Evolutionary conservation across 2,113 vertebrate genomes (phyloP).

Genomic region (Chionis minor): DNA sequence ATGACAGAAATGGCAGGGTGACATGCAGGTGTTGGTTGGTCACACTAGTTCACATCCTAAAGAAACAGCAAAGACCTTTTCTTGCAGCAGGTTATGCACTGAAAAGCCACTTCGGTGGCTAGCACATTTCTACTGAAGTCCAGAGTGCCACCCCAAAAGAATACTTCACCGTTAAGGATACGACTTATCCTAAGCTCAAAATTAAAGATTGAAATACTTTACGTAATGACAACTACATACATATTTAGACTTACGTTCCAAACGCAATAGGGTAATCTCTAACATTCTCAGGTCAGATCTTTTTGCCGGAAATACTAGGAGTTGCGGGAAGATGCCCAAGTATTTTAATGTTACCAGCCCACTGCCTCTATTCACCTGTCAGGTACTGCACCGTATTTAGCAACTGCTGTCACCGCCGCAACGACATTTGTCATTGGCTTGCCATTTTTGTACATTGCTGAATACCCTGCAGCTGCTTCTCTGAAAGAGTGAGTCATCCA

Average conservation of each 20-base stretch:
- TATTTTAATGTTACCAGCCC: not conserved
- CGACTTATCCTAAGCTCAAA: not conserved
- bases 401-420: not conserved
- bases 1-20: not conserved
- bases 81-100: not conserved
- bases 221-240: not conserved
- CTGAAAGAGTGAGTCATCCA: conserved; percentile 23
- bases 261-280: not conserved
- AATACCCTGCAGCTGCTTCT: conserved; percentile 35
- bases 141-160: not conserved
- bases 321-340: not conserved
- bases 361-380: not conserved
- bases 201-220: not conserved
- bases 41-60: not conserved
- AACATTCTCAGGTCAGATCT: not conserved
- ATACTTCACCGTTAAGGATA: not conserved
- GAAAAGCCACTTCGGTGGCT: not conserved
- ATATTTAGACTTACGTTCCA: not conserved
- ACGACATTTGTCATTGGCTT: not conserved
- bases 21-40: not conserved
- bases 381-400: conserved; percentile 2
- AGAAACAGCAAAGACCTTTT: not conserved
- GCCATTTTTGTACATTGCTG: not conserved
- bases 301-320: not conserved
- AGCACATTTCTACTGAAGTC: not conserved